A percentile compares a stretch with the other conserved stretches of the same genome.
phyloP scores from a whole-genome alignment of 2,888 invertebrate species.

The Acanthosepion esculentum region DNA sequence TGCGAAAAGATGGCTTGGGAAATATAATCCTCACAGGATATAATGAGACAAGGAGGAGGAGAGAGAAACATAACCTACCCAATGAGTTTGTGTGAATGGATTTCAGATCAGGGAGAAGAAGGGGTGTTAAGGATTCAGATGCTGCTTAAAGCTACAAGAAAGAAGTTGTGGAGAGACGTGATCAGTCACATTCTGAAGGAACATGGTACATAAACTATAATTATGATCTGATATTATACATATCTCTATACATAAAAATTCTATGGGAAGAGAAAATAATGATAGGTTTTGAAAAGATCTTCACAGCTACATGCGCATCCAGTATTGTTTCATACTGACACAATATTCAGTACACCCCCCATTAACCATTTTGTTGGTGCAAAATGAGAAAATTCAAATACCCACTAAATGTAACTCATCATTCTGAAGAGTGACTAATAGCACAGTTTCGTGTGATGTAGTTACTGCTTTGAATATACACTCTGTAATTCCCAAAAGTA shows the following conservation, averaged over 20 bases:
- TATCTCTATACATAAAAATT: neutral
- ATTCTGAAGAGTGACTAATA: neutral
- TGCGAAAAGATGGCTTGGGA: no score
- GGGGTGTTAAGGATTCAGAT: no score
- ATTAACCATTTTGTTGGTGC: conserved; percentile 8
- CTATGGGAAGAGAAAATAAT: neutral
- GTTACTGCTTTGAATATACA: neutral
- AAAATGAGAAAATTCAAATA: neutral
- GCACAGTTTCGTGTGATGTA: neutral
- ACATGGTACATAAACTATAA: no score
- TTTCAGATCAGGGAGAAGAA: no score
- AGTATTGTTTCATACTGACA: neutral
- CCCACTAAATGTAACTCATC: neutral
- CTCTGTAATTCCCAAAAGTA: neutral
- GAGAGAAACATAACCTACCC: no score
- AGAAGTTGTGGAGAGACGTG: no score
- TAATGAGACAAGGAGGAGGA: no score
- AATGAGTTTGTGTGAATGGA: no score
- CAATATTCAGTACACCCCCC: neutral
- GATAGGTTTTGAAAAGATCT: neutral
- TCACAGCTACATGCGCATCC: neutral
- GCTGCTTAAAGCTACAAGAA: no score
- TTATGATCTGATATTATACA: no score
- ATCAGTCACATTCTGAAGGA: no score
- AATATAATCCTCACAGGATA: no score